These are phyloP conservation scores for Habropoda laboriosa DNA, from an alignment of 1,140 invertebrate genomes.

Conservation along the genomic window DNA sequence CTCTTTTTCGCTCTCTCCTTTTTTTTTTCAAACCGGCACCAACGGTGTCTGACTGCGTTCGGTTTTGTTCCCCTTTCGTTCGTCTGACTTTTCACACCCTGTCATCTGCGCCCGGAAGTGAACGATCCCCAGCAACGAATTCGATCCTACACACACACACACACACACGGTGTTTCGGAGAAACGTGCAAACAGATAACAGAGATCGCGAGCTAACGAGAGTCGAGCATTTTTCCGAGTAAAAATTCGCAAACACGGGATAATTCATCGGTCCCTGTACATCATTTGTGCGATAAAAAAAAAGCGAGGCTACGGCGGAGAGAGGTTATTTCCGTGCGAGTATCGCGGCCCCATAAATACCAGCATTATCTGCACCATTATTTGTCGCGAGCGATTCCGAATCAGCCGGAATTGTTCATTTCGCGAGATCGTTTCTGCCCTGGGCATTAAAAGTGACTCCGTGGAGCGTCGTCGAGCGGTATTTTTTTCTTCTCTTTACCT, in stretches of 20 bases:
- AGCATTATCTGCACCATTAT: conserved; percentile 37
- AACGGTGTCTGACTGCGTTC: no score
- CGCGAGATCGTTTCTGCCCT: conserved; percentile 11
- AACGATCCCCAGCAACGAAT: no score
- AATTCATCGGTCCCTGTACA: neutral
- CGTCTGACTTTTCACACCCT: no score
- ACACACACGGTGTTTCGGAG: no score
- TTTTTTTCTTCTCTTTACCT: no score
- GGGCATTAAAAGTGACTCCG: conserved; percentile 4
- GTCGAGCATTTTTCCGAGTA: neutral
- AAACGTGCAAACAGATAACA: neutral
- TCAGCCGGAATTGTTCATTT: conserved; percentile 13
- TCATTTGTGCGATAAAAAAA: conserved; percentile 8
- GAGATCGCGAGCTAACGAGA: neutral
- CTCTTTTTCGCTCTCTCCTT: no score
- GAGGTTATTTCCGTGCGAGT: neutral
- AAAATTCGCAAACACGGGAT: neutral
- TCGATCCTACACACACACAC: no score
- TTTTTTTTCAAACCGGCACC: no score
- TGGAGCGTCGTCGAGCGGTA: no score
- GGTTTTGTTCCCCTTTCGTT: no score
- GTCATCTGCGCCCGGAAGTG: no score
- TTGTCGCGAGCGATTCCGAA: conserved; percentile 14
- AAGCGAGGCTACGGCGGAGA: neutral
- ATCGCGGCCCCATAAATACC: conserved; percentile 36